phyloP scores from a whole-genome alignment of 1,140 invertebrate genomes.

The Aphaenogaster rudis region DNA sequence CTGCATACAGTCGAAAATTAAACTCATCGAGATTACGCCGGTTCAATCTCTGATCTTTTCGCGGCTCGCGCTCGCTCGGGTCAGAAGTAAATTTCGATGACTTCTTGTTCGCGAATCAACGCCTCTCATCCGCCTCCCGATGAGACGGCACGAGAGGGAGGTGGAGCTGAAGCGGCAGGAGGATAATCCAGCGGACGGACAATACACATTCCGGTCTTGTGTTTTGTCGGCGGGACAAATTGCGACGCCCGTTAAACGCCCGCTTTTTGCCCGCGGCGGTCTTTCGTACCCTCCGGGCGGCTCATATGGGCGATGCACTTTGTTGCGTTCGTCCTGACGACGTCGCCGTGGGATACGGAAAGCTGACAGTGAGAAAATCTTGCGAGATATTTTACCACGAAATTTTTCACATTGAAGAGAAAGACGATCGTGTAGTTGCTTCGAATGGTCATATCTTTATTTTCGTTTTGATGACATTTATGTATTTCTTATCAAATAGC shows the following conservation, averaged over 20 bases:
- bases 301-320: constrained; percentile 69
- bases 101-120: constrained; percentile 28
- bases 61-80: neutral
- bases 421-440: neutral
- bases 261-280: constrained; percentile 78
- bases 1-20: neutral
- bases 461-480: neutral
- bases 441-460: constrained; percentile 1
- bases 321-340: constrained; percentile 31
- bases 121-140: constrained; percentile 25
- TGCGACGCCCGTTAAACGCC: constrained; percentile 84
- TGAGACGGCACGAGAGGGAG: constrained; percentile 9
- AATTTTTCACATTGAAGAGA: neutral
- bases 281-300: constrained; percentile 70
- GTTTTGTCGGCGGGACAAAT: constrained; percentile 85
- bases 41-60: neutral
- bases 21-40: neutral
- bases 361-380: constrained; percentile 22
- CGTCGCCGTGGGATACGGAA: neutral
- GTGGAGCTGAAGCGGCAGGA: constrained; percentile 34
- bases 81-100: constrained; percentile 49
- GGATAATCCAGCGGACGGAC: constrained; percentile 74
- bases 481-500: neutral
- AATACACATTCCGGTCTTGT: constrained; percentile 83
- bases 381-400: neutral